Conservation (phyloP, 1,140 invertebrate genomes). For the Trigoniulus corallinus region DNA sequence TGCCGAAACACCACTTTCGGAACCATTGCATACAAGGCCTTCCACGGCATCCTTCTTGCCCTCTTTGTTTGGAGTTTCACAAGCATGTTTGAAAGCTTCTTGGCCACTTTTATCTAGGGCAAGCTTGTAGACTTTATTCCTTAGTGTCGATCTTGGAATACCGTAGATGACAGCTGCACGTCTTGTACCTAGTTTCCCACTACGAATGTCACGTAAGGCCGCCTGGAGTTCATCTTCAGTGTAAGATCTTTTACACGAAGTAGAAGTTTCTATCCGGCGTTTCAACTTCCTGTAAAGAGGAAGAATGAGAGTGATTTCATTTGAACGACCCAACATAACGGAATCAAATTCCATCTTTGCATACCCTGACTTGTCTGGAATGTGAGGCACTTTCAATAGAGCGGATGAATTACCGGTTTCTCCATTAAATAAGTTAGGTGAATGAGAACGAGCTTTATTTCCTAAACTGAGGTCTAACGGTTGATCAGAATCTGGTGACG, state of each 20-base stretch:
- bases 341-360: constrained; percentile 8
- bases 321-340: no score
- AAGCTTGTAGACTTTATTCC: constrained; percentile 83
- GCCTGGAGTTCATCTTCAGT: constrained; percentile 80
- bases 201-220: constrained; percentile 78
- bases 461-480: constrained; percentile 22
- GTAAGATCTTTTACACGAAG: constrained; percentile 43
- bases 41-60: constrained; percentile 41
- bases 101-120: constrained; percentile 45
- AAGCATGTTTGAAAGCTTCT: constrained; percentile 9
- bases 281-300: constrained; percentile 12
- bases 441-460: constrained; percentile 39
- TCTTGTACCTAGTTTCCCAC: constrained; percentile 74
- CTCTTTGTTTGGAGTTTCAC: neutral
- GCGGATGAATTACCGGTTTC: constrained; percentile 11
- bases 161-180: constrained; percentile 86
- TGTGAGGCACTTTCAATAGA: constrained; percentile 25
- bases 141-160: constrained; percentile 81
- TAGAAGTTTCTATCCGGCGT: constrained; percentile 10
- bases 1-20: constrained; percentile 15
- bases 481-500: constrained; percentile 14
- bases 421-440: constrained; percentile 31
- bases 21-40: constrained; percentile 40
- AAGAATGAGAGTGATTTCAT: constrained; percentile 3
- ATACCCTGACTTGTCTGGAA: constrained; percentile 21